Evolutionary conservation across 2,888 invertebrate genomes (phyloP).

Genomic region (Tachina fera): DNA sequence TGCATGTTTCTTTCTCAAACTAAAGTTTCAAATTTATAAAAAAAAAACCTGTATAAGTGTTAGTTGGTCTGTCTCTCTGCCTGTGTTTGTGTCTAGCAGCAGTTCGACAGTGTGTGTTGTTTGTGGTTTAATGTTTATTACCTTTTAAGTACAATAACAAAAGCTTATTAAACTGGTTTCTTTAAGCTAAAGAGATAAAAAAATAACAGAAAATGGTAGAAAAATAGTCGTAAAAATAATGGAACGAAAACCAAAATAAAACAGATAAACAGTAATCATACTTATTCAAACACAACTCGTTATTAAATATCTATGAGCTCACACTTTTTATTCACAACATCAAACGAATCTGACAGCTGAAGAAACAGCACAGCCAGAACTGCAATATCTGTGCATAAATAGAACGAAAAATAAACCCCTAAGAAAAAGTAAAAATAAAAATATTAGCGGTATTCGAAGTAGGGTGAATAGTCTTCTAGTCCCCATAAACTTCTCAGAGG

Average conservation of each 20-base stretch:
- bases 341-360: constrained; percentile 5
- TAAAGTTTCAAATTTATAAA: constrained; percentile 10
- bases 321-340: constrained; percentile 49
- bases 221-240: constrained; percentile 39
- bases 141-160: constrained; percentile 68
- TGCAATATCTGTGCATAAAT: not conserved
- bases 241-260: constrained; percentile 35
- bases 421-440: not conserved
- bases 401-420: not conserved
- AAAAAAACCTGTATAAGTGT: not conserved
- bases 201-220: constrained; percentile 20
- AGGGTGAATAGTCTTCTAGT: not conserved
- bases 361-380: constrained; percentile 11
- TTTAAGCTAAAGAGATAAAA: constrained; percentile 25
- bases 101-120: constrained; percentile 41
- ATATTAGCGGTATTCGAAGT: not conserved
- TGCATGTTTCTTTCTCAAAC: constrained; percentile 40
- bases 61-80: not conserved
- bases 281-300: constrained; percentile 11
- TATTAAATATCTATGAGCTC: constrained; percentile 40
- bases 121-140: constrained; percentile 62
- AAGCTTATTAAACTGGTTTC: constrained; percentile 59
- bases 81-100: constrained; percentile 47
- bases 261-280: constrained; percentile 35
- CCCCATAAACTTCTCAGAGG: no score